phyloP scores from a whole-genome alignment of 2,888 invertebrate species.

The Craniophora ligustri region DNA sequence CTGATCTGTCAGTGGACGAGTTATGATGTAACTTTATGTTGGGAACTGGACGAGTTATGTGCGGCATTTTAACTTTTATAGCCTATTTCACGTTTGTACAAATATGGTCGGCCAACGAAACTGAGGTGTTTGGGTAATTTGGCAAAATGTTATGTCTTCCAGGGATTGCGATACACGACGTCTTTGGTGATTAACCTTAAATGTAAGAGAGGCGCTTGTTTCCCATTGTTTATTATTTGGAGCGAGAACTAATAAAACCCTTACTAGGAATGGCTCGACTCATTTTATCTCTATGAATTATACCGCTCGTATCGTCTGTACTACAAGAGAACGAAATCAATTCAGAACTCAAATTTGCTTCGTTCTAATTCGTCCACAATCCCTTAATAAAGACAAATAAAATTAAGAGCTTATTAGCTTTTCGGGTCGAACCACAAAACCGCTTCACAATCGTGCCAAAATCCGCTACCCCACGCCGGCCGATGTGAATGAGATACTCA shows the following conservation, averaged over 20 bases:
- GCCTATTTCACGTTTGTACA: slow-evolving; percentile 24
- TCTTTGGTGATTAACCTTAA: slow-evolving; percentile 9
- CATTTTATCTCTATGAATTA: slow-evolving; percentile 22
- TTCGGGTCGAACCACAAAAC: slow-evolving; percentile 1
- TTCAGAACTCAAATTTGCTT: slow-evolving; percentile 23
- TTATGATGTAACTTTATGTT: slow-evolving; percentile 81
- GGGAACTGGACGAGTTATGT: slow-evolving; percentile 51
- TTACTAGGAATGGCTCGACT: slow-evolving; percentile 29
- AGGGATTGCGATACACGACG: not conserved
- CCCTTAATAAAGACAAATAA: slow-evolving; percentile 7
- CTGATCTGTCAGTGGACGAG: slow-evolving; percentile 79
- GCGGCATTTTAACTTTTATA: slow-evolving; percentile 33
- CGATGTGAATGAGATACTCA: slow-evolving; percentile 29
- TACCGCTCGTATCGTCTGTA: slow-evolving; percentile 6
- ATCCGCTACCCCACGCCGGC: slow-evolving; percentile 33
- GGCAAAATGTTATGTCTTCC: slow-evolving; percentile 9
- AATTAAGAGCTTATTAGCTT: slow-evolving; percentile 3
- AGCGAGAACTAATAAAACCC: slow-evolving; percentile 36
- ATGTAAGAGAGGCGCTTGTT: slow-evolving; percentile 12
- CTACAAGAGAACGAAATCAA: slow-evolving; percentile 9
- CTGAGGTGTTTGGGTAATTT: slow-evolving; percentile 3
- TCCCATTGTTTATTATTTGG: slow-evolving; percentile 30
- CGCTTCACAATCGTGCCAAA: slow-evolving; percentile 27
- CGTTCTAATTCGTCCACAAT: not conserved
- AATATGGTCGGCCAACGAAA: slow-evolving; percentile 20